A percentile compares a stretch with the other conserved stretches of the same genome.
These are phyloP conservation scores for Poecile atricapillus DNA, from an alignment of 2,113 vertebrate species.

Conservation along the genomic window DNA sequence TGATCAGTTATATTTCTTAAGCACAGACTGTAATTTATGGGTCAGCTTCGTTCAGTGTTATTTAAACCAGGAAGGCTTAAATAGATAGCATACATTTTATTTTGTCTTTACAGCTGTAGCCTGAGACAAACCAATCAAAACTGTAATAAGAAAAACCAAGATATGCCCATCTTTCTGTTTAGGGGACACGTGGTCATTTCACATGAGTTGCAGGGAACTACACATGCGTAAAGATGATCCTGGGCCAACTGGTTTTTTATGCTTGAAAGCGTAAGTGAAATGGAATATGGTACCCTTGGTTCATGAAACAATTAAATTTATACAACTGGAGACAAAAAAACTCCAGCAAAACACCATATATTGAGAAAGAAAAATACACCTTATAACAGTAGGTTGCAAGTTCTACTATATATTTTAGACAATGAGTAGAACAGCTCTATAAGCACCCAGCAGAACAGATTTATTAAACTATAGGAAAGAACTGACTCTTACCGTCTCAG, in stretches of 20 bases:
- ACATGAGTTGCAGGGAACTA: neutral
- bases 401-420: neutral
- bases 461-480: neutral
- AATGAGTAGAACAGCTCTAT: neutral
- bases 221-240: neutral
- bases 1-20: neutral
- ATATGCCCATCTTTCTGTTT: neutral
- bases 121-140: neutral
- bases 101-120: neutral
- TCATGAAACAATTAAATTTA: neutral
- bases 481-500: constrained; percentile 83
- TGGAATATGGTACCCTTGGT: neutral
- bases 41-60: neutral
- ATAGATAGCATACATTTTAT: neutral
- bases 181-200: neutral
- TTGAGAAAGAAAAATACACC: neutral
- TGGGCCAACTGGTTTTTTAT: neutral
- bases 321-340: neutral
- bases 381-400: neutral
- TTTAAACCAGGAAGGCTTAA: neutral
- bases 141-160: neutral
- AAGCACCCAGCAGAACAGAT: neutral
- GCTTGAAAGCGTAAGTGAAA: neutral
- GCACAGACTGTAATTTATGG: neutral
- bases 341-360: neutral